Evolutionary conservation across 2,113 vertebrate species (phyloP).

Genomic region (Tringa solitaria): DNA sequence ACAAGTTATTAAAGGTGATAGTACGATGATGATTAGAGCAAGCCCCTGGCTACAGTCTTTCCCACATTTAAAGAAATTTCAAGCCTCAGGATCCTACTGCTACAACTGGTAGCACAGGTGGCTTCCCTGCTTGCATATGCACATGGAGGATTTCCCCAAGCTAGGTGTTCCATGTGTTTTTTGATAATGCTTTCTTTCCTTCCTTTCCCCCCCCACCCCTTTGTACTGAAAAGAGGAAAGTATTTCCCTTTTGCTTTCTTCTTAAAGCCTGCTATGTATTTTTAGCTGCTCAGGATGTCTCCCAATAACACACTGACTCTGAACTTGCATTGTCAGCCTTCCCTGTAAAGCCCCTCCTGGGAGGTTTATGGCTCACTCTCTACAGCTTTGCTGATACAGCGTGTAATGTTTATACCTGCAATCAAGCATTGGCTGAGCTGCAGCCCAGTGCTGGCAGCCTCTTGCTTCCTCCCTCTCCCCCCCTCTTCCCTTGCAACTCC

Average conservation of each 20-base stretch:
- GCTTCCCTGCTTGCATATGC: neutral
- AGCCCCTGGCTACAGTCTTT: conserved; percentile 15
- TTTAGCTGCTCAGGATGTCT: conserved; percentile 60
- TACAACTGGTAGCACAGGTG: neutral
- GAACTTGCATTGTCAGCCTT: conserved; percentile 67
- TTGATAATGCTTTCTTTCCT: neutral
- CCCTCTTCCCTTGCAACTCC: neutral
- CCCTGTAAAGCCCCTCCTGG: conserved; percentile 18
- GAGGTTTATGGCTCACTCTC: conserved; percentile 47
- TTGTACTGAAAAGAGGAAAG: neutral
- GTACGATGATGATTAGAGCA: neutral
- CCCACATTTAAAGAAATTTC: neutral
- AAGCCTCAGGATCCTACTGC: neutral
- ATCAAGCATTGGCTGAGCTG: conserved; percentile 26
- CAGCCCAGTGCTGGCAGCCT: conserved; percentile 47
- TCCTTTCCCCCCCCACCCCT: neutral
- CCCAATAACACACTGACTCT: conserved; percentile 6
- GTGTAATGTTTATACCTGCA: conserved; percentile 56
- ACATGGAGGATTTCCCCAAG: neutral
- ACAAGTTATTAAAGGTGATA: conserved; percentile 35
- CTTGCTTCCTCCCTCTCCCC: neutral
- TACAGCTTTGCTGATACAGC: conserved; percentile 67
- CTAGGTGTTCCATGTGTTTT: neutral
- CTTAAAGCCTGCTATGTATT: conserved; percentile 26
- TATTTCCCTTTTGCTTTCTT: conserved; percentile 1